Base-by-base conservation (phyloP, 2,888 invertebrate genomes). In the Epistrophe eligans region DNA sequence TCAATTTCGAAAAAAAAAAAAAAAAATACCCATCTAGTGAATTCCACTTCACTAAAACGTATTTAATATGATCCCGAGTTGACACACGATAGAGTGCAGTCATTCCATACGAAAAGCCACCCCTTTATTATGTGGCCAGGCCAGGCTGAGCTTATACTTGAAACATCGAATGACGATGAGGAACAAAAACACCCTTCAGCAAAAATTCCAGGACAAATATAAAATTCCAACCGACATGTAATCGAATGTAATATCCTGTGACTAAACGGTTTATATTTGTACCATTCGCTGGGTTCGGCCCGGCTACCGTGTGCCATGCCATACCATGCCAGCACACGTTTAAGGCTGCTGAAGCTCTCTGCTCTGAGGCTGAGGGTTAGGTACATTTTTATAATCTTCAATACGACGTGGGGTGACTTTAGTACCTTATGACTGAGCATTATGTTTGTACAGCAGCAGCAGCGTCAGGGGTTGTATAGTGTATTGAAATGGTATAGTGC, bases 211-310 rank as follows among this genome's bases (percentile, higher is more conserved):
- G 72, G 35, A 81, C 79, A 82, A 74, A 82, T 71, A 87, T 85
- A 88, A 88, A 84, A 89, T 88, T 89, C 89, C 89, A 70, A 82
- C 79, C 90, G 90, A 90, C 89, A 89, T 90, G 91, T 89, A 89
- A 91, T 90, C 91, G 91, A 91, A 91, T 91, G 92, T 92, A 92
- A 92, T 92, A 92, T 92, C 92, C 93, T 92, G 92, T 92, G 92
- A 92, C 92, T 92, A 92, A 92, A 92, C 92, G 92, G 91, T 92
- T 92, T 92, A 92, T 91, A 90, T 91, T 91, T 92, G 91, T 91
- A 91, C 90, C 90, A 90, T 91, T 92, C 91, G 91, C 90, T 91
- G 74, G 57, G 72, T 77, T 64, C 48, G 57, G 8, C 55, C 57
- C 90, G 89, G 89, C 48, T 50, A 50, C 43, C 62, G 57, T 57